Evolutionary conservation across 1,140 invertebrate genomes (phyloP), one percentile per base, ranked within the genome.

Genomic region (Aphaenogaster floridana): DNA sequence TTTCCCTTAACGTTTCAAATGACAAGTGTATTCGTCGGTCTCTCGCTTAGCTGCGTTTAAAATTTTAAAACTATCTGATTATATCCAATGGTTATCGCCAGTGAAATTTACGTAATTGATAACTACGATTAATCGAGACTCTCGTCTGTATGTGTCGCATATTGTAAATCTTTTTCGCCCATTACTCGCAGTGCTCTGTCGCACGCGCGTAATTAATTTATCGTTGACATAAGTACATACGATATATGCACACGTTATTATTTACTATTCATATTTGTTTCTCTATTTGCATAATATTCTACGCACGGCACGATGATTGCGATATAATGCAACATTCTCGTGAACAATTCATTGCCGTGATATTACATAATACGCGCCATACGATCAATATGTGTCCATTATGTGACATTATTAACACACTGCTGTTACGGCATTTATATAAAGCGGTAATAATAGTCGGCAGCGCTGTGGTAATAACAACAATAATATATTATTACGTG

Each of bases 371-470:
- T 74, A 57, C 39, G n/a, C 39, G 39, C 6, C 36, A 28, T 28
- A 28, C 72, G 72, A 76, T 76, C 72, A 59, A 76, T 76, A 76
- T 42, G 52, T 76, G 72, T 76, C 72, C 72, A 76, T 76, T 76
- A 76, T 36, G 72, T 59, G 39, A 45, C n/a, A 21, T 76, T 76
- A 76, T 76, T 76, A 76, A 59, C 50, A 76, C 17, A 76, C 54
- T 39, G 34, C 34, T 39, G 68, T 71, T 59, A 76, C n/a, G 54
- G 9, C n/a, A 76, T 17, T 76, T 54, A 45, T 59, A 59, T 76
- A 76, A 76, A 59, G 39, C n/a, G 36, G n/a, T 39, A 59, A 76
- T 59, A 76, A 76, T 59, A 76, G 54, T 76, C 11, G 72, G 11
- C 11, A 21, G 11, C 4, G 39, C 17, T 52, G 17, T 76, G 21